phyloP scores from a whole-genome alignment of 2,888 invertebrate species.

The Catocala nupta region DNA sequence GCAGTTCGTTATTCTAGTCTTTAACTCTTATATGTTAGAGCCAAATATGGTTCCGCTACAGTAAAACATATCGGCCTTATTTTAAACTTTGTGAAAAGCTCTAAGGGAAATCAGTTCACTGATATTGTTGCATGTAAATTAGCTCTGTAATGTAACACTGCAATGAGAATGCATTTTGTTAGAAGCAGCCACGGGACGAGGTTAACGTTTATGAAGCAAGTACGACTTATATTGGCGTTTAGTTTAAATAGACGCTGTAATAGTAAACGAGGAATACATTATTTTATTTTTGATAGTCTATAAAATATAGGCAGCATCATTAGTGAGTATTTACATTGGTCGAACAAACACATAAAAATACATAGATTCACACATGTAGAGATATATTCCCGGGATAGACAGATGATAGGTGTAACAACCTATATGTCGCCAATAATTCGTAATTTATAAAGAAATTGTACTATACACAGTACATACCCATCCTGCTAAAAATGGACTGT shows the following conservation, averaged over 20 bases:
- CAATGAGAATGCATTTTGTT: constrained; percentile 5
- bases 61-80: constrained; percentile 16
- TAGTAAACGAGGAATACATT: too few relatives aligned
- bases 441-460: too few relatives aligned
- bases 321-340: too few relatives aligned
- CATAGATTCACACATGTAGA: too few relatives aligned
- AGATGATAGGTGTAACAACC: too few relatives aligned
- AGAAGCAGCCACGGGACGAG: constrained; percentile 1
- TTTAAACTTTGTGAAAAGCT: constrained; percentile 18
- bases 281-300: too few relatives aligned
- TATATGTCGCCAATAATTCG: too few relatives aligned
- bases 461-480: too few relatives aligned
- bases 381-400: too few relatives aligned
- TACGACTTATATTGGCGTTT: constrained; percentile 1
- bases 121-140: constrained; percentile 17
- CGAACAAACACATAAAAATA: too few relatives aligned
- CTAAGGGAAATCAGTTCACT: constrained; percentile 13
- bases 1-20: constrained; percentile 24
- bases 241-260: neutral
- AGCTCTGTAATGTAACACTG: constrained; percentile 2
- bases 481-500: too few relatives aligned
- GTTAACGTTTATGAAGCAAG: neutral
- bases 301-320: too few relatives aligned
- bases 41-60: constrained; percentile 21
- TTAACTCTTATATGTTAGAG: constrained; percentile 29